These are phyloP conservation scores for Lycocerus yunnanus DNA, from an alignment of 2,888 invertebrate genomes.

Conservation along the genomic window DNA sequence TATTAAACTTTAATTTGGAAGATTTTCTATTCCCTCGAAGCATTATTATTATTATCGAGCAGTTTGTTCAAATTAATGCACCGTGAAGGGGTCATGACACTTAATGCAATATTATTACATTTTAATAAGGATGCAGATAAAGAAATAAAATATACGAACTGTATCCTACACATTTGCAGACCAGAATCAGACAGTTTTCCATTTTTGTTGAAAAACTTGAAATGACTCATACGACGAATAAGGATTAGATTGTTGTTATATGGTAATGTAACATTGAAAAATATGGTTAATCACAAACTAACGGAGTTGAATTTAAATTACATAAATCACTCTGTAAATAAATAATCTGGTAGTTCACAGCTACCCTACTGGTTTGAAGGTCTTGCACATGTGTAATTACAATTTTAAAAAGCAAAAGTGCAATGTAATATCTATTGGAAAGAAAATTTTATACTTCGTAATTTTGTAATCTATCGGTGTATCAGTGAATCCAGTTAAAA, in stretches of 20 bases:
- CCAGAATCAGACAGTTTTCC: slow-evolving; percentile 11
- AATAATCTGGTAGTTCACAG: too few relatives aligned
- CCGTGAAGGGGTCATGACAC: neutral
- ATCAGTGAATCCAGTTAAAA: neutral
- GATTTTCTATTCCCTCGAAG: neutral
- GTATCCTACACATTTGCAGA: slow-evolving; percentile 5
- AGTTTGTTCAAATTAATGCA: neutral
- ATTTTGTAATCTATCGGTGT: neutral
- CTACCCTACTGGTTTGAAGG: too few relatives aligned
- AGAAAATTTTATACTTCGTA: neutral
- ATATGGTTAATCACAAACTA: neutral
- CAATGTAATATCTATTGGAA: too few relatives aligned
- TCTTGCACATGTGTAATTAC: too few relatives aligned
- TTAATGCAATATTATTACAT: neutral
- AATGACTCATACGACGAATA: neutral
- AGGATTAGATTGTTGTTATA: neutral
- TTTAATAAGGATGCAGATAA: neutral
- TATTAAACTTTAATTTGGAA: neutral
- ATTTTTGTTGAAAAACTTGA: neutral
- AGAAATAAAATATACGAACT: neutral
- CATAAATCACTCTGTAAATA: too few relatives aligned
- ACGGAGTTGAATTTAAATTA: neutral
- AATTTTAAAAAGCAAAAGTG: neutral
- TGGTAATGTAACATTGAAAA: neutral
- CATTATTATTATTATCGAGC: neutral